Base-by-base conservation (phyloP, 1,140 invertebrate genomes). In the Tetramorium simillimum region DNA sequence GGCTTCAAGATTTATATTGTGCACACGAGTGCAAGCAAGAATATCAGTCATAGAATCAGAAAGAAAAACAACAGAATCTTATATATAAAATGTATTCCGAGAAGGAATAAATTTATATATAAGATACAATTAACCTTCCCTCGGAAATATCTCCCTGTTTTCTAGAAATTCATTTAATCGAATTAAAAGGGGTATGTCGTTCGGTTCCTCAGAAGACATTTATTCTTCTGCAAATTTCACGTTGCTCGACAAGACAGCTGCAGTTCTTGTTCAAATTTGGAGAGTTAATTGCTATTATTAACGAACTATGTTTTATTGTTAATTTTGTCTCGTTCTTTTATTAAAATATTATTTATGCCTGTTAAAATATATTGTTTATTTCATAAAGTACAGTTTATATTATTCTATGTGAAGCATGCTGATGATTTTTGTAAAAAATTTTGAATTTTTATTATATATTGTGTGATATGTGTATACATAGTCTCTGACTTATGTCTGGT, bases 121-220 rank as follows among this genome's bases (percentile, higher is more conserved):
- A n/a, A n/a, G n/a, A n/a, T n/a, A n/a, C n/a, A n/a, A 28, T 43
- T 77, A 43, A 77, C 14, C 9, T 28, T 62, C n/a, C 18, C 12
- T 46, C 16, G 4, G 16, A 62, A 76, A 28, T 24, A 40, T 43
- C n/a, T n/a, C 7, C n/a, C 43, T 18, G 33, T 43, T 77, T 18
- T 46, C 7, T 28, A 77, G 46, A 77, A 77, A 12, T n/a, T n/a
- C 21, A 33, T 33, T 77, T 40, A 63, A 63, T 77, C 14, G 16
- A n/a, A 12, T 58, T 21, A 60, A 18, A 43, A 46, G 5, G 7
- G 5, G 18, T 58, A 56, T 53, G 2, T n/a, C 6, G 37, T 43
- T 77, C 0, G 16, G 24, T 58, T 60, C 0, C 21, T 24, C 24
- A 77, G 40, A 46, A 37, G 46, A 33, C 62, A 43, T 56, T 75